Percentiles rank a stretch among this genome's conserved stretches.
Conservation (phyloP, 1,140 invertebrate genomes). For the Drosophila neocordata region DNA sequence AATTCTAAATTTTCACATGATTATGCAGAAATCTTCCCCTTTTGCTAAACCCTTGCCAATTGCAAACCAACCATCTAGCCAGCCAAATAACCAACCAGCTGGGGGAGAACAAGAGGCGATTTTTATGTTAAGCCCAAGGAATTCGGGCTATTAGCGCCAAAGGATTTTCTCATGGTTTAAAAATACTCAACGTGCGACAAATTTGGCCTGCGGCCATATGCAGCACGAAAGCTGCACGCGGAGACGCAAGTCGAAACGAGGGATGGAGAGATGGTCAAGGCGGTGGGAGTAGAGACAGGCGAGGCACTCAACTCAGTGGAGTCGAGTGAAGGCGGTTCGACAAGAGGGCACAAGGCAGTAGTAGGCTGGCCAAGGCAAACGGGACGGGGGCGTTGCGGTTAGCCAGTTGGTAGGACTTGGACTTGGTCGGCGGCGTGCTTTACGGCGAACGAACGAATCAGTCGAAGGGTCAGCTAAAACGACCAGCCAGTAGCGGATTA, state of each 20-base stretch:
- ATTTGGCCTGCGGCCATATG: conserved; percentile 77
- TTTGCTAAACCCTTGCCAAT: conserved; percentile 29
- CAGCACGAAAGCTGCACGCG: conserved; percentile 79
- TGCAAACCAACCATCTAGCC: conserved; percentile 57
- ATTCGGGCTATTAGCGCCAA: conserved; percentile 82
- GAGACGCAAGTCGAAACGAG: conserved; percentile 32
- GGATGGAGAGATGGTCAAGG: conserved; percentile 17
- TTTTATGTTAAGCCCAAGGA: conserved; percentile 81
- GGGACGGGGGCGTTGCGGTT: conserved; percentile 55
- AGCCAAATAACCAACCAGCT: conserved; percentile 63
- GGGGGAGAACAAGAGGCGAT: conserved; percentile 68
- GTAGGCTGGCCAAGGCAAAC: conserved; percentile 45
- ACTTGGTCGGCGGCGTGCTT: conserved; percentile 61
- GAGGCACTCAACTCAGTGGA: conserved; percentile 22
- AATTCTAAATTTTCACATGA: conserved; percentile 67
- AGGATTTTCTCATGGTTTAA: conserved; percentile 83
- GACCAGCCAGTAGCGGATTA: background rate
- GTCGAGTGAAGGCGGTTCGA: conserved; percentile 39
- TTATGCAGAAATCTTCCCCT: conserved; percentile 47
- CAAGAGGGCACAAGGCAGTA: conserved; percentile 24
- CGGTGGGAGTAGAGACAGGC: conserved; percentile 16
- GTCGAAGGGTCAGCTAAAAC: conserved; percentile 22
- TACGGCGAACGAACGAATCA: conserved; percentile 41
- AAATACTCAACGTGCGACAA: conserved; percentile 82
- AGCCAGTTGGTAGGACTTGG: conserved; percentile 56